Evolutionary conservation across 2,888 invertebrate species (phyloP).

Genomic region (Anthophora plumipes): DNA sequence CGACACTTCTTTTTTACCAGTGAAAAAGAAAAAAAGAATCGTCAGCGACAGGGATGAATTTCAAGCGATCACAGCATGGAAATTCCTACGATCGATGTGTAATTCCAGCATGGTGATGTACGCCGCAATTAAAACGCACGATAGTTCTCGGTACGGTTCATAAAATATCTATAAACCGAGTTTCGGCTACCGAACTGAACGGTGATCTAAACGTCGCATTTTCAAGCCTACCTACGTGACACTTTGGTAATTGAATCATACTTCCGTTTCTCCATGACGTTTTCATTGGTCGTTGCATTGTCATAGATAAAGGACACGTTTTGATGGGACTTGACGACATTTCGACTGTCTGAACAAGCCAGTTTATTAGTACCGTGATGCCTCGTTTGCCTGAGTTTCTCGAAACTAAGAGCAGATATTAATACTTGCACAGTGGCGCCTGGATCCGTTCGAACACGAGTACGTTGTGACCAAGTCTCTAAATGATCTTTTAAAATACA

Average conservation of each 20-base stretch:
- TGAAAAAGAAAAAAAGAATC: conserved; percentile 7
- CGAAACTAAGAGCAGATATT: no score
- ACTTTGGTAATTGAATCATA: conserved; percentile 55
- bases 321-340: conserved; percentile 31
- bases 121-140: conserved; percentile 44
- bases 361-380: neutral
- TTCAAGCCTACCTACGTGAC: conserved; percentile 35
- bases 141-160: conserved; percentile 22
- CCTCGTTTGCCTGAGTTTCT: no score
- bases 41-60: conserved; percentile 28
- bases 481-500: no score
- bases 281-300: conserved; percentile 19
- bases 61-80: conserved; percentile 23
- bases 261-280: conserved; percentile 32
- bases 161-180: conserved; percentile 60
- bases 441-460: no score
- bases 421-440: no score
- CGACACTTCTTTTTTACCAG: conserved; percentile 8
- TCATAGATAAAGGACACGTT: conserved; percentile 12
- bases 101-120: conserved; percentile 43
- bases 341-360: neutral
- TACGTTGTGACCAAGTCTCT: no score
- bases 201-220: conserved; percentile 48
- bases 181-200: conserved; percentile 50
- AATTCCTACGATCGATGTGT: conserved; percentile 42